Percentiles rank a stretch among this genome's conserved stretches.
phyloP scores from a whole-genome alignment of 2,113 vertebrate species.

The Tragelaphus imberbis region DNA sequence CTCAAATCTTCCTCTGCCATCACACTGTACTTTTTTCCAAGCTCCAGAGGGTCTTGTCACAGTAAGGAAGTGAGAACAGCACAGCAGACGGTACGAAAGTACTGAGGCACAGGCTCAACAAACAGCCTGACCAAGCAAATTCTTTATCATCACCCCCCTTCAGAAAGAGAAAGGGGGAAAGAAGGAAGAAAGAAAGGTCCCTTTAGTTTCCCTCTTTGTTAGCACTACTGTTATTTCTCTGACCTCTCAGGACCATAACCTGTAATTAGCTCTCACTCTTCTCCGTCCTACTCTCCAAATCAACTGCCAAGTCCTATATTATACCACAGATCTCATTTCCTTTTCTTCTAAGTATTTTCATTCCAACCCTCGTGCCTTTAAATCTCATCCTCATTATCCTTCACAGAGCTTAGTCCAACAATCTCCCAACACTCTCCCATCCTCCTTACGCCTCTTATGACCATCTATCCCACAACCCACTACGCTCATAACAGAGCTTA shows the following conservation, averaged over 20 bases:
- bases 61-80: background rate
- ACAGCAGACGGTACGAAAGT: background rate
- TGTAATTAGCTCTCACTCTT: background rate
- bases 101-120: background rate
- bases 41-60: background rate
- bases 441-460: background rate
- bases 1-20: background rate
- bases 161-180: background rate
- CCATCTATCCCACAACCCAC: background rate
- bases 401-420: background rate
- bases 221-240: background rate
- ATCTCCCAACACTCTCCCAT: background rate
- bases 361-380: background rate
- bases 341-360: background rate
- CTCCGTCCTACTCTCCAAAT: background rate
- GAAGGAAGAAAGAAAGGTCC: background rate
- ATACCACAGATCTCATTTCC: background rate
- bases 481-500: background rate
- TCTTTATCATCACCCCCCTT: background rate
- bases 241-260: background rate
- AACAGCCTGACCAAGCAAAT: background rate
- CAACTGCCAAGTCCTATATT: background rate
- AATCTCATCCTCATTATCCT: background rate
- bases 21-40: background rate
- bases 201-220: background rate